Conservation (phyloP, 92 coral and sea anemone genomes). For the Plumapathes pennacea region DNA sequence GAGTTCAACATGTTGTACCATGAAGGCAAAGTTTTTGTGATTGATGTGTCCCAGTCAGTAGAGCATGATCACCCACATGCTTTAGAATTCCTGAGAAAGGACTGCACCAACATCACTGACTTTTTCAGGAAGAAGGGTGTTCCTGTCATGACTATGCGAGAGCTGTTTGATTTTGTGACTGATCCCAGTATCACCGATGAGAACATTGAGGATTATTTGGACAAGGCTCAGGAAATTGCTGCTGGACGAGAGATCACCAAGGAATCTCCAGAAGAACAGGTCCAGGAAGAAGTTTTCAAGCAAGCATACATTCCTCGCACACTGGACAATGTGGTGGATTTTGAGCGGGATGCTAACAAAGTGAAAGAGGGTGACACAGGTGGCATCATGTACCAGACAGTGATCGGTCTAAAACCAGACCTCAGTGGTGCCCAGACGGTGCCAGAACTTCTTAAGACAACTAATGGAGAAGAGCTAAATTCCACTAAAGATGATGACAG, state of each 20-base stretch:
- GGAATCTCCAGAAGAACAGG: constrained; percentile 57
- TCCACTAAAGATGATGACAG: not conserved
- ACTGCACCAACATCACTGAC: constrained; percentile 89
- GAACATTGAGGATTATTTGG: constrained; percentile 84
- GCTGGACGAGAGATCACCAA: constrained; percentile 52
- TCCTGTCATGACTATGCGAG: constrained; percentile 95
- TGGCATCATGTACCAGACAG: constrained; percentile 80
- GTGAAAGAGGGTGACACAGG: constrained; percentile 69
- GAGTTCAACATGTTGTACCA: constrained; percentile 96
- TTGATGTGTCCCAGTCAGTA: constrained; percentile 98
- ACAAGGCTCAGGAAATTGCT: constrained; percentile 84
- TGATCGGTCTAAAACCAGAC: constrained; percentile 89
- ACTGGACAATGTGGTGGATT: constrained; percentile 83
- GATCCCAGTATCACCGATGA: constrained; percentile 91
- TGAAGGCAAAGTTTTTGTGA: constrained; percentile 72
- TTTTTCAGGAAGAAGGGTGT: constrained; percentile 97
- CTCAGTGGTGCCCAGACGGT: constrained; percentile 78
- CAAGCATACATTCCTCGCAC: constrained; percentile 92
- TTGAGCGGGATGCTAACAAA: constrained; percentile 79
- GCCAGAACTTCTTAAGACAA: constrained; percentile 61
- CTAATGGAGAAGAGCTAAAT: not conserved
- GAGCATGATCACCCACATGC: constrained; percentile 99
- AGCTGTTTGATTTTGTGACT: constrained; percentile 94
- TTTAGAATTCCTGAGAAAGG: constrained; percentile 88
- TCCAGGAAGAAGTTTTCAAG: constrained; percentile 92